Evolutionary conservation across 2,888 invertebrate genomes (phyloP).

Genomic region (Rosalia funebris): DNA sequence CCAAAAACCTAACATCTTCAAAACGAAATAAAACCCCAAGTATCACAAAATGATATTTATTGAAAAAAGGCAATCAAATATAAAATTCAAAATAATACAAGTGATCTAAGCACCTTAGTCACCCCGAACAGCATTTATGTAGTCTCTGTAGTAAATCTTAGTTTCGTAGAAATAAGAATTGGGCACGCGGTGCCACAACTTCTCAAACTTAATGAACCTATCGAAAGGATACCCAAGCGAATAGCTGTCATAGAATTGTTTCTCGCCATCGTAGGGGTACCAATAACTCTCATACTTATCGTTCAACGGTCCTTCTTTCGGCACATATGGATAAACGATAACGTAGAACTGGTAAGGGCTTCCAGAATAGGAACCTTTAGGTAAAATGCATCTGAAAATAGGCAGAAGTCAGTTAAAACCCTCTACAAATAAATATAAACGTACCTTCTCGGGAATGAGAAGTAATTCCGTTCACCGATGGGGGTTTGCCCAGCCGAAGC

Average conservation of each 20-base stretch:
- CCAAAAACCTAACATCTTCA: too few species aligned
- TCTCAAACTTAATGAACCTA: slow-evolving; percentile 68
- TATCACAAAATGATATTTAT: too few species aligned
- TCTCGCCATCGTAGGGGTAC: slow-evolving; percentile 9
- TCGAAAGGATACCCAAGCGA: slow-evolving; percentile 81
- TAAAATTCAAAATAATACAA: background rate
- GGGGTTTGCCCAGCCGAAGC: slow-evolving; percentile 60
- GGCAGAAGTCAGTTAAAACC: slow-evolving; percentile 13
- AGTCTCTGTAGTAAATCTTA: slow-evolving; percentile 69
- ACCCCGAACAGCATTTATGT: slow-evolving; percentile 38
- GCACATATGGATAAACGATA: slow-evolving; percentile 64
- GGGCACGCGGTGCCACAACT: slow-evolving; percentile 70
- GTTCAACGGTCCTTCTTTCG: slow-evolving; percentile 43
- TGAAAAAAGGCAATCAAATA: too few species aligned
- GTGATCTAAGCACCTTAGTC: background rate
- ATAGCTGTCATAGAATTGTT: slow-evolving; percentile 67
- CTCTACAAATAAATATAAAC: too few species aligned
- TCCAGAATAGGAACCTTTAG: slow-evolving; percentile 75
- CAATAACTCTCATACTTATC: slow-evolving; percentile 11
- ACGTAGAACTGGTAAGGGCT: slow-evolving; percentile 68
- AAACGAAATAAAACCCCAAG: too few species aligned
- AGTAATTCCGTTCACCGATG: slow-evolving; percentile 66
- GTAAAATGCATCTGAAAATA: slow-evolving; percentile 63
- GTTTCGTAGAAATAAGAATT: slow-evolving; percentile 76
- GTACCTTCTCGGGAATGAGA: slow-evolving; percentile 74